Percentiles rank a stretch among this genome's conserved stretches.
These are phyloP conservation scores for Eira barbara DNA, from an alignment of 2,113 vertebrate species.

Conservation along the genomic window DNA sequence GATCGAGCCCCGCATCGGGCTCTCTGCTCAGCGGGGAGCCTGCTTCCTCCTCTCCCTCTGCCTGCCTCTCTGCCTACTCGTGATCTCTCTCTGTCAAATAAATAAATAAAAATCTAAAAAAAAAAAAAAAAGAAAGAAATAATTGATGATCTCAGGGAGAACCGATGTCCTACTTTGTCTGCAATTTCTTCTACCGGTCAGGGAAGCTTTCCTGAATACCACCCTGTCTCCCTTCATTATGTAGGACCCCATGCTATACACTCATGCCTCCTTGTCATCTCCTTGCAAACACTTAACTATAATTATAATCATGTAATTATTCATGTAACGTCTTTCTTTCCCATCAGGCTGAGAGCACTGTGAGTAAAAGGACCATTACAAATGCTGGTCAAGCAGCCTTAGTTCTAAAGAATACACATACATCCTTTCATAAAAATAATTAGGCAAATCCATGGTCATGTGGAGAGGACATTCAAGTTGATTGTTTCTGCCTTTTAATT, in stretches of 20 bases:
- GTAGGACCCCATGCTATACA: fast-evolving
- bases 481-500: not conserved
- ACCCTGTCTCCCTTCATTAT: not conserved
- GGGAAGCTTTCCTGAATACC: not conserved
- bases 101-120: no score
- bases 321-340: not conserved
- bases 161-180: not conserved
- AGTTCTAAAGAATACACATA: not conserved
- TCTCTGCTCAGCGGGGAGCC: no score
- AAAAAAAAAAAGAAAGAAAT: no score
- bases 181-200: not conserved
- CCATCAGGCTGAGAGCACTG: fast-evolving
- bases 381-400: not conserved
- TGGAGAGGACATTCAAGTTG: not conserved
- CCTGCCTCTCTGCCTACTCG: no score
- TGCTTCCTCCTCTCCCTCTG: no score
- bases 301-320: not conserved
- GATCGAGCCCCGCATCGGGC: no score
- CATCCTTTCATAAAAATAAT: not conserved
- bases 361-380: not conserved
- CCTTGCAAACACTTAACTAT: not conserved
- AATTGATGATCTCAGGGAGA: not conserved
- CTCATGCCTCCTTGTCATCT: not conserved
- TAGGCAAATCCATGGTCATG: not conserved
- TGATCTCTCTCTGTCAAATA: no score